Evolutionary conservation across 2,888 invertebrate species (phyloP).

Genomic region (Pasiphila rectangulata): DNA sequence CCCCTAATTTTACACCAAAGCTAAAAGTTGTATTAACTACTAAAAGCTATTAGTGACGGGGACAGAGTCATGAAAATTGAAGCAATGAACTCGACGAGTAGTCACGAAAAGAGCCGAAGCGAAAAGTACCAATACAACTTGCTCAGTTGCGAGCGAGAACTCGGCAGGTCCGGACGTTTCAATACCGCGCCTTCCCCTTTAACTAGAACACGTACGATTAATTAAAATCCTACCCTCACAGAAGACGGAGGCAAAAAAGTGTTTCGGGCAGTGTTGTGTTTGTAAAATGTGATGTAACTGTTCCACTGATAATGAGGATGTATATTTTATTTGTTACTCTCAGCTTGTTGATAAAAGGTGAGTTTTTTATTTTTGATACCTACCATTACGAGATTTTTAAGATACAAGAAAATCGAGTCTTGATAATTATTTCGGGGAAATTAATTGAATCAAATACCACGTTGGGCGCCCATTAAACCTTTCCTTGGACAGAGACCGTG

Average conservation of each 20-base stretch:
- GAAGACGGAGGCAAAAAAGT: conserved; percentile 4
- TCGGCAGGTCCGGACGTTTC: conserved; percentile 42
- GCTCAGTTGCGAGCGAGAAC: conserved; percentile 56
- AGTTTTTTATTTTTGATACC: too few relatives aligned
- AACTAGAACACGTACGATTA: conserved; percentile 19
- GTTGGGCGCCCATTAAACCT: conserved; percentile 20
- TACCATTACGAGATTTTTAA: too few relatives aligned
- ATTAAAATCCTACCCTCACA: conserved; percentile 11
- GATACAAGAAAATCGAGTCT: too few relatives aligned
- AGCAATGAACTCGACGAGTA: conserved; percentile 50
- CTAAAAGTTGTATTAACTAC: conserved; percentile 42
- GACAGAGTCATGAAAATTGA: conserved; percentile 68
- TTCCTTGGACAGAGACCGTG: not conserved
- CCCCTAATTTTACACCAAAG: conserved; percentile 19
- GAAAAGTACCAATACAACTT: conserved; percentile 30
- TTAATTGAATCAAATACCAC: conserved; percentile 7
- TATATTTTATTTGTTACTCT: conserved; percentile 64
- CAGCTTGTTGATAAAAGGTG: conserved; percentile 70
- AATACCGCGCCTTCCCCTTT: conserved; percentile 4
- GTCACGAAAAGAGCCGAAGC: conserved; percentile 47
- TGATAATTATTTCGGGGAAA: not conserved
- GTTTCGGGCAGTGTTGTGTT: conserved; percentile 19
- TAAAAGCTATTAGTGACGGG: conserved; percentile 60
- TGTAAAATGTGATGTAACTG: conserved; percentile 70
- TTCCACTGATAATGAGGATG: conserved; percentile 64